phyloP scores from a whole-genome alignment of 92 coral and sea anemone species.

The Palythoa grandiflora region DNA sequence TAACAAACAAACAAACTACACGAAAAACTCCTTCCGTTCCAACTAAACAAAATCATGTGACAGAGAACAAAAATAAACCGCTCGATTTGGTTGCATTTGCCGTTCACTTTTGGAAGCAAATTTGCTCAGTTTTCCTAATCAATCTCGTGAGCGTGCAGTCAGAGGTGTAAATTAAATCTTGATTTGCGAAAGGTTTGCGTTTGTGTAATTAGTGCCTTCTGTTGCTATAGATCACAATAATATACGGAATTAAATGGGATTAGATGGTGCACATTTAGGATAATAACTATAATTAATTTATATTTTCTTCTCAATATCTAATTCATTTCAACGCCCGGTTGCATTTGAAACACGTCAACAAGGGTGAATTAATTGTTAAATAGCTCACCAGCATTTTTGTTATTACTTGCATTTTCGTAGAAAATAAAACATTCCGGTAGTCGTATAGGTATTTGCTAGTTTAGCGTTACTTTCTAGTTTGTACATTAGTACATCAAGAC shows the following conservation, averaged over 20 bases:
- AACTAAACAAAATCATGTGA: too few species aligned
- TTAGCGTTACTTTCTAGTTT: too few species aligned
- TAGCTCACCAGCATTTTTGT: not conserved
- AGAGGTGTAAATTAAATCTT: too few species aligned
- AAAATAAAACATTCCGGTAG: not conserved
- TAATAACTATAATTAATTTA: not conserved
- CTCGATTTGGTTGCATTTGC: too few species aligned
- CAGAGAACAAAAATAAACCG: too few species aligned
- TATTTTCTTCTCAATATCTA: not conserved
- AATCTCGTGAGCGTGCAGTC: too few species aligned
- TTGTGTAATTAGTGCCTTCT: not conserved
- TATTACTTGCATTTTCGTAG: not conserved
- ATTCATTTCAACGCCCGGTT: not conserved
- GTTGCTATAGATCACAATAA: not conserved
- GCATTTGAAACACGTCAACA: not conserved
- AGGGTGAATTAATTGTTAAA: not conserved
- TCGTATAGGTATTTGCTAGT: not conserved
- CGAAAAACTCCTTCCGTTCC: too few species aligned
- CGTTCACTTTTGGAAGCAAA: too few species aligned
- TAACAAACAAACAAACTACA: too few species aligned
- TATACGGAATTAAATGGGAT: not conserved
- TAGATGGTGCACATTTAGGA: not conserved
- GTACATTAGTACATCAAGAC: too few species aligned
- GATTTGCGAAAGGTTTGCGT: too few species aligned
- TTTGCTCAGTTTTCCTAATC: too few species aligned